These are phyloP conservation scores for Hydrozoanthus tunicans DNA, from an alignment of 64 coral and sea anemone genomes.

Conservation along the genomic window DNA sequence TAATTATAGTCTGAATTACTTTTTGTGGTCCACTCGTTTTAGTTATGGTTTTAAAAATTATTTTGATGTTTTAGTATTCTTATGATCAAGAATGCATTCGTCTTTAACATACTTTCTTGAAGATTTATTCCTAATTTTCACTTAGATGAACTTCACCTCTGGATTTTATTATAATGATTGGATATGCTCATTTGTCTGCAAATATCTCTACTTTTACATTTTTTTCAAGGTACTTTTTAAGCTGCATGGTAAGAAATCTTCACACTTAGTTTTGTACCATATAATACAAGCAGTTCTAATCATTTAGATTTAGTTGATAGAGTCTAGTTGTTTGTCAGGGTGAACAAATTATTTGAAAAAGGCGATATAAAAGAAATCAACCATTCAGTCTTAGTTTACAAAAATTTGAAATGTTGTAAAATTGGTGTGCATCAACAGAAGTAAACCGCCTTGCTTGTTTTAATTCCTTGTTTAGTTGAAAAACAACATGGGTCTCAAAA, in stretches of 20 bases:
- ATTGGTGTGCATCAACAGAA: too few relatives aligned
- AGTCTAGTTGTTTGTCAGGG: not conserved
- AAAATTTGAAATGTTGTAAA: not conserved
- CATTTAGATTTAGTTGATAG: too few relatives aligned
- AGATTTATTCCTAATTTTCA: not conserved
- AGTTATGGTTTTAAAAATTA: not conserved
- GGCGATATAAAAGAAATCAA: not conserved
- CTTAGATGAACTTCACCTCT: not conserved
- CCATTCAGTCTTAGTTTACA: not conserved
- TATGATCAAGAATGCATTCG: constrained; percentile 30
- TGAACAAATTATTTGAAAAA: not conserved
- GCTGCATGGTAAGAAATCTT: not conserved
- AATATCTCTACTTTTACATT: not conserved
- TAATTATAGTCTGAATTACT: too few relatives aligned
- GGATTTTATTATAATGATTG: not conserved
- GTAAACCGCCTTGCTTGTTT: too few relatives aligned
- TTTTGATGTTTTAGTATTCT: not conserved
- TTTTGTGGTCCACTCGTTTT: not conserved
- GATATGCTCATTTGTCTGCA: not conserved
- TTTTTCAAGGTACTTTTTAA: not conserved
- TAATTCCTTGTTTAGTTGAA: not conserved
- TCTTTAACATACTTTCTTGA: not conserved
- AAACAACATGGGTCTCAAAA: not conserved
- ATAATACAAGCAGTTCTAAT: not conserved
- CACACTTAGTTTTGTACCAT: not conserved